Evolutionary conservation across 35 echinoderm and acorn worm genomes (phyloP).

Genomic region (Patiria miniata): DNA sequence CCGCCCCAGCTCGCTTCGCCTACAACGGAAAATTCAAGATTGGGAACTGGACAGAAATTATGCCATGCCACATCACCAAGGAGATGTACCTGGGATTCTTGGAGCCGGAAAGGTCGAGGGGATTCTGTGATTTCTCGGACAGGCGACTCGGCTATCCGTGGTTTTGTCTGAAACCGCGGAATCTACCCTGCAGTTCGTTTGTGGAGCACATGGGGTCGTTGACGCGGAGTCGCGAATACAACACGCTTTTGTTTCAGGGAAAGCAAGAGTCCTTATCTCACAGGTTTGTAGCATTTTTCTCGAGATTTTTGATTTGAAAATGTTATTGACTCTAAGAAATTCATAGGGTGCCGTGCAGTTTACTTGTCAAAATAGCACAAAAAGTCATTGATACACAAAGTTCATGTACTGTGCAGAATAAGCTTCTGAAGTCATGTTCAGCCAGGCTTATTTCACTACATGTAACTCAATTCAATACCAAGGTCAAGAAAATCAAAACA

Average conservation of each 20-base stretch:
- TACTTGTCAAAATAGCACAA: no score
- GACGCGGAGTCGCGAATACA: not conserved
- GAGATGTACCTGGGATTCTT: slow-evolving; percentile 7
- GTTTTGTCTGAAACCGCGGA: slow-evolving; percentile 29
- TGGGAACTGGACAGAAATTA: not conserved
- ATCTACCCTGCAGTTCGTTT: not conserved
- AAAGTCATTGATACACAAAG: no score
- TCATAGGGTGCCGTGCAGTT: no score
- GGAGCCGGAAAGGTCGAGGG: not conserved
- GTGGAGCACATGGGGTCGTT: not conserved
- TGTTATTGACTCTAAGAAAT: no score
- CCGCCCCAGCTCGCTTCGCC: slow-evolving; percentile 1
- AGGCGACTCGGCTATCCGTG: not conserved
- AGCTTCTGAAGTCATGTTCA: no score
- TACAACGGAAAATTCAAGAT: slow-evolving; percentile 19
- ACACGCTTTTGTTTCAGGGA: not conserved
- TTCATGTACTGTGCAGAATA: no score
- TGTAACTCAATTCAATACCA: no score
- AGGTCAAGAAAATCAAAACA: no score
- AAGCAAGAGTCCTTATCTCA: not conserved
- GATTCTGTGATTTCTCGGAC: slow-evolving; percentile 29
- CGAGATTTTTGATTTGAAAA: no score
- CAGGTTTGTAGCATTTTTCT: not conserved
- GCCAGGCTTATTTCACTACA: no score
- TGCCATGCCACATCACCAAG: slow-evolving; percentile 27